These are phyloP conservation scores for Teinopalpus imperialis DNA, from an alignment of 2,888 invertebrate species.

Conservation along the genomic window DNA sequence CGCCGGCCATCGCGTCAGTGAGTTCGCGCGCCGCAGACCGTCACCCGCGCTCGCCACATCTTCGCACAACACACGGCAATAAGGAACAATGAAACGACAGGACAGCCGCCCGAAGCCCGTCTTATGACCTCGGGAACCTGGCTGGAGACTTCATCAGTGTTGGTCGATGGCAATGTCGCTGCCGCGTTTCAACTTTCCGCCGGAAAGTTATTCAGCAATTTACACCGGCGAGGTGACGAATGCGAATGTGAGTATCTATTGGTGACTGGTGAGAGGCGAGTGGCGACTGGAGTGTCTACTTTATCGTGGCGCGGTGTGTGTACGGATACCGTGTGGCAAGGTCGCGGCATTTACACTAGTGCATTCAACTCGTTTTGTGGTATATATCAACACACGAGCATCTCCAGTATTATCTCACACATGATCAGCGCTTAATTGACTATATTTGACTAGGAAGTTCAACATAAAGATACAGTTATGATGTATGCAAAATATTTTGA, in stretches of 20 bases:
- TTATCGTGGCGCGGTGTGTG: constrained; percentile 52
- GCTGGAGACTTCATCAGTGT: constrained; percentile 18
- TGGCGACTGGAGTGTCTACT: constrained; percentile 47
- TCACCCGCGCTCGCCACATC: constrained; percentile 37
- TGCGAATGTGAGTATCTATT: constrained; percentile 63
- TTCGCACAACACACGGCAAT: constrained; percentile 47
- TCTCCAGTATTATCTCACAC: constrained; percentile 19
- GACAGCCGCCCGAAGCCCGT: constrained; percentile 40
- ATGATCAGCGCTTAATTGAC: not conserved
- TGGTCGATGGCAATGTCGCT: constrained; percentile 51
- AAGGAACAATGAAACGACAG: constrained; percentile 56
- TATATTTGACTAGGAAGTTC: not conserved
- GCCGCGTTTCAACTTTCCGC: constrained; percentile 64
- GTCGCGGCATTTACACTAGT: constrained; percentile 52
- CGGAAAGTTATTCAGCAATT: constrained; percentile 70
- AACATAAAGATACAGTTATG: no score
- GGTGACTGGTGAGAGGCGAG: constrained; percentile 42
- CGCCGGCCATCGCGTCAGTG: constrained; percentile 46
- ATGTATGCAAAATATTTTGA: not conserved
- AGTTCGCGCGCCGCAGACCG: constrained; percentile 40
- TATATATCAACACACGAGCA: constrained; percentile 42
- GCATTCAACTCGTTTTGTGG: constrained; percentile 66
- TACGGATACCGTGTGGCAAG: constrained; percentile 61
- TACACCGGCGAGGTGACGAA: constrained; percentile 55
- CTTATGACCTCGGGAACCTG: constrained; percentile 34